These are phyloP conservation scores for Drosophila mayri DNA, from an alignment of 1,140 invertebrate genomes.

Conservation along the genomic window DNA sequence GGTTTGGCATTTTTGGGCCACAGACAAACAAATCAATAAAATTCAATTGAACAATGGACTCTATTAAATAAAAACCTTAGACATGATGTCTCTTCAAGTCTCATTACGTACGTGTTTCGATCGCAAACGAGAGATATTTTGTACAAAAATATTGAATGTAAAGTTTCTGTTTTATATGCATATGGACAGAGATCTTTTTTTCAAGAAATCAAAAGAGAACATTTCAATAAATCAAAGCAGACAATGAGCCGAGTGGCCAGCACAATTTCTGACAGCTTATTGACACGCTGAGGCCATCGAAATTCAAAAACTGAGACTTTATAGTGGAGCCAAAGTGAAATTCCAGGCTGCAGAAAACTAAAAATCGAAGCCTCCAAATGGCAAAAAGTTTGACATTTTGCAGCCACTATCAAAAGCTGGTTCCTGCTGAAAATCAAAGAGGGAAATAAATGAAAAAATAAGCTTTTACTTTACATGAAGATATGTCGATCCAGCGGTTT, in stretches of 20 bases:
- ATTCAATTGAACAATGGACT: conserved; percentile 44
- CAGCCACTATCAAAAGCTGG: conserved; percentile 47
- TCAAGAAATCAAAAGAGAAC: conserved; percentile 60
- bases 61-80: conserved; percentile 36
- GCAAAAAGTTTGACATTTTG: conserved; percentile 68
- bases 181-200: conserved; percentile 20
- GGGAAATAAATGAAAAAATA: conserved; percentile 15
- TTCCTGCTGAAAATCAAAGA: conserved; percentile 32
- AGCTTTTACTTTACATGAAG: conserved; percentile 63
- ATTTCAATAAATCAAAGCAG: conserved; percentile 69
- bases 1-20: conserved; percentile 58
- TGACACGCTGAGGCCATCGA: conserved; percentile 34
- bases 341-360: conserved; percentile 27
- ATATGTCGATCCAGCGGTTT: conserved; percentile 54
- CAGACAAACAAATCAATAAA: conserved; percentile 61
- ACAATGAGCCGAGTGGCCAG: conserved; percentile 47
- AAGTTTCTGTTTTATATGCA: conserved; percentile 38
- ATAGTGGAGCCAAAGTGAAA: conserved; percentile 1
- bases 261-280: conserved; percentile 53
- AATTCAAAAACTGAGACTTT: conserved; percentile 6
- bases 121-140: conserved; percentile 13
- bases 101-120: conserved; percentile 30
- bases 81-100: conserved; percentile 51
- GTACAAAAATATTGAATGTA: conserved; percentile 33
- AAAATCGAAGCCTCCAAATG: conserved; percentile 55